A percentile compares a stretch with the other conserved stretches of the same genome.
phyloP scores from a whole-genome alignment of 2,113 vertebrate species.

The Rattus rattus region DNA sequence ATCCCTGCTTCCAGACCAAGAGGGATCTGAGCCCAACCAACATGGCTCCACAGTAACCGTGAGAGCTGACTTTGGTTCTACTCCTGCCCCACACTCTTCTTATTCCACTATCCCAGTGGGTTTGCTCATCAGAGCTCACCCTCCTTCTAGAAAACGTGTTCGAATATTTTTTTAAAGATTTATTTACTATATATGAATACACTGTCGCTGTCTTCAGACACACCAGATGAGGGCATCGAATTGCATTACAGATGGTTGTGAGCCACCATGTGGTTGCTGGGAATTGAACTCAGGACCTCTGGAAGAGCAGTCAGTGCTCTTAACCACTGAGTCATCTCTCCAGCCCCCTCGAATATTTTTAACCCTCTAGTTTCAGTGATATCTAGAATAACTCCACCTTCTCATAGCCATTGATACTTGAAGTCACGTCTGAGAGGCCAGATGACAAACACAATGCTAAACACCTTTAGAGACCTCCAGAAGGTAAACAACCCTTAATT shows the following conservation, averaged over 20 bases:
- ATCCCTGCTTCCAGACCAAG: background rate
- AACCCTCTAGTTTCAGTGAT: constrained; percentile 46
- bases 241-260: too few relatives aligned
- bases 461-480: constrained; percentile 72
- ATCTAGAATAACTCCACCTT: constrained; percentile 67
- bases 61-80: background rate
- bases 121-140: constrained; percentile 9
- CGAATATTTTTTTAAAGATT: background rate
- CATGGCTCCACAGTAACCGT: fast-evolving
- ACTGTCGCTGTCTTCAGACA: too few relatives aligned
- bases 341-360: background rate
- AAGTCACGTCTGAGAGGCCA: constrained; percentile 64
- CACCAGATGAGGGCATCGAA: too few relatives aligned
- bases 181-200: too few relatives aligned
- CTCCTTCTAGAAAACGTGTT: constrained; percentile 57
- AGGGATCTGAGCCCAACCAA: background rate
- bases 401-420: constrained; percentile 70
- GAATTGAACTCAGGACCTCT: too few relatives aligned
- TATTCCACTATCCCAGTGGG: background rate
- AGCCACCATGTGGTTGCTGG: too few relatives aligned
- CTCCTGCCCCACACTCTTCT: background rate
- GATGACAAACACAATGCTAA: constrained; percentile 68
- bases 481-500: constrained; percentile 68
- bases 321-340: too few relatives aligned
- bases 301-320: too few relatives aligned